Percentiles rank a stretch among this genome's conserved stretches.
phyloP scores from a whole-genome alignment of 2,888 invertebrate species.

The Xylota segnis region DNA sequence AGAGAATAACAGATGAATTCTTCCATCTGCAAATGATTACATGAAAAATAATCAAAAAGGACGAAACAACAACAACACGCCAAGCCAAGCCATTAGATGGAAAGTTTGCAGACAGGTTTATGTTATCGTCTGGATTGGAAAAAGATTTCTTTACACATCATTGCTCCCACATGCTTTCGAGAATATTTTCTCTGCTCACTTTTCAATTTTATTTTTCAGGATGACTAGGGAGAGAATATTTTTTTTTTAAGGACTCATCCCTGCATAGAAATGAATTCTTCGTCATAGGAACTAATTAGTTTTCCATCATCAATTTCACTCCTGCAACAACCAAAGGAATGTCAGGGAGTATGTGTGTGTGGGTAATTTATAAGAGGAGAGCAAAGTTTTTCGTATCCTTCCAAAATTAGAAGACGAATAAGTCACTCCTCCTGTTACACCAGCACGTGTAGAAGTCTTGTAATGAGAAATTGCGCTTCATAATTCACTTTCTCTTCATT shows the following conservation, averaged over 20 bases:
- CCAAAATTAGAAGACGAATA: background rate
- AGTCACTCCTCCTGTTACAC: constrained; percentile 22
- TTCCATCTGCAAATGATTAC: constrained; percentile 56
- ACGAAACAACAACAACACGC: constrained; percentile 18
- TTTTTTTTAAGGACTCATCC: too few species aligned
- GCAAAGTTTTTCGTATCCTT: constrained; percentile 33
- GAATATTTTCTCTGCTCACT: constrained; percentile 13
- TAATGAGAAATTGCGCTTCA: constrained; percentile 55
- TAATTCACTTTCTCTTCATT: constrained; percentile 34
- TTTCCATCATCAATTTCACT: constrained; percentile 50
- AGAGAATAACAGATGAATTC: constrained; percentile 40
- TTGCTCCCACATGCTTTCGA: constrained; percentile 37
- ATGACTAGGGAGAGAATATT: background rate
- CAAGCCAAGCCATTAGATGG: constrained; percentile 25
- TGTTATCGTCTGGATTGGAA: constrained; percentile 53
- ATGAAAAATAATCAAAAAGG: constrained; percentile 32
- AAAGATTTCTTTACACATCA: constrained; percentile 39
- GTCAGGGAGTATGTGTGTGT: constrained; percentile 2
- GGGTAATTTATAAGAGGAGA: constrained; percentile 45
- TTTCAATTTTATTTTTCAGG: constrained; percentile 1
- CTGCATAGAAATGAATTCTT: constrained; percentile 20
- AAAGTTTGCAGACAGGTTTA: constrained; percentile 56
- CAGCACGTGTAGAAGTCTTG: constrained; percentile 18
- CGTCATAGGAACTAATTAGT: constrained; percentile 59
- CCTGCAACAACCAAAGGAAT: background rate